Evolutionary conservation across 2,888 invertebrate species (phyloP), one percentile per base, ranked within the genome.

Genomic region (Drosophila leonis): DNA sequence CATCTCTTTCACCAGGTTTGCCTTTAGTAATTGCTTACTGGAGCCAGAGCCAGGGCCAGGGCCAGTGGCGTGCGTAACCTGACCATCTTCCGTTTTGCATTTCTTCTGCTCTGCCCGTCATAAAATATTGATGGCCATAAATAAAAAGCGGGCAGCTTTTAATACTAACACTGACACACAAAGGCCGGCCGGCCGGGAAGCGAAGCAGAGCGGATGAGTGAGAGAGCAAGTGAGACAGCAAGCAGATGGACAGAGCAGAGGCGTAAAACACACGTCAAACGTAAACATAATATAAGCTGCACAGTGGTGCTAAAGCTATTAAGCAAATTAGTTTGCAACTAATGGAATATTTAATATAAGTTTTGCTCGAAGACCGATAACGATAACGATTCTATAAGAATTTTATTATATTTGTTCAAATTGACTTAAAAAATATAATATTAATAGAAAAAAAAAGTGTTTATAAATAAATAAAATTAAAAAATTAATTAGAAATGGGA

Each of bases 71-170:
- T 35, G 37, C 20, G 52, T n/a, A 20, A 31, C 24, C 41, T 37
- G 44, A 35, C 37, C 61, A 54, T 57, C 81, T 67, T 66, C 35
- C 49, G 60, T 62, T 78, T 83, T 57, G 35, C 82, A 65, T 78
- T 71, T 71, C 24, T 44, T 48, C 24, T 49, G 49, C 41, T 15
- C 7, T 18, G 37, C 35, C n/a, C 72, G 69, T 84, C 85, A 88
- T 85, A 83, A 83, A 83, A 88, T 73, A 86, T 83, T 88, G 83
- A 85, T 80, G 82, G 76, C 73, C 80, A 83, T 88, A 88, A 82
- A 88, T 82, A 88, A 88, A 68, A 78, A 74, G 82, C 79, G 82
- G 82, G 67, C 75, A 74, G 82, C 74, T 70, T 70, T 84, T 84
- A 87, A 82, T 83, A 82, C 66, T 78, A 70, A 70, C 42, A 63